A percentile compares a stretch with the other conserved stretches of the same genome.
phyloP scores from a whole-genome alignment of 2,113 vertebrate genomes.

The Vulpes ferrilata region DNA sequence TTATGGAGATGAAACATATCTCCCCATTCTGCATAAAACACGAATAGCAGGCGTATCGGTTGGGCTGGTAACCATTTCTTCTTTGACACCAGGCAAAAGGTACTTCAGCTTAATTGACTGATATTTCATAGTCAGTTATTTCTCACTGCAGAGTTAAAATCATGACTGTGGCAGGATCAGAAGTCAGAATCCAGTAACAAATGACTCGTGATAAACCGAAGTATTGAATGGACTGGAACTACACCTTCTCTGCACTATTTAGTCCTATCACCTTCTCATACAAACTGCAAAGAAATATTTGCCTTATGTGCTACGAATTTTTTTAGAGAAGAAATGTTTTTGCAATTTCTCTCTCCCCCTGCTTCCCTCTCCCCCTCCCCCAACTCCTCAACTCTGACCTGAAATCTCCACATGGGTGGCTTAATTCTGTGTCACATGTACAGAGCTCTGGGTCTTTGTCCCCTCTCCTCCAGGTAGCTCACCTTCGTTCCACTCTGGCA shows the following conservation, averaged over 20 bases:
- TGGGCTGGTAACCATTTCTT: neutral
- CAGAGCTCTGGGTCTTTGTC: neutral
- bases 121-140: neutral
- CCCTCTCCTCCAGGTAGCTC: neutral
- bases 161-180: neutral
- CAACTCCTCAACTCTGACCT: neutral
- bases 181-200: constrained; percentile 42
- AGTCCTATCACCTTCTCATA: neutral
- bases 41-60: neutral
- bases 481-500: neutral
- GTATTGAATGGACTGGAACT: neutral
- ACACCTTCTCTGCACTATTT: neutral
- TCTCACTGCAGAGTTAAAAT: constrained; percentile 34
- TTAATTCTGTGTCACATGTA: neutral
- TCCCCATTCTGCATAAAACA: neutral
- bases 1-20: neutral
- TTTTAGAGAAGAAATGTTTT: neutral
- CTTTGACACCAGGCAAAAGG: neutral
- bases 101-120: neutral
- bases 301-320: neutral
- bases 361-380: neutral
- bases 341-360: neutral
- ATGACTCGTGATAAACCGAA: neutral
- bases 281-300: neutral
- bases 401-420: neutral